phyloP scores from a whole-genome alignment of 2,888 invertebrate species.

The Caenorhabditis sp. region DNA sequence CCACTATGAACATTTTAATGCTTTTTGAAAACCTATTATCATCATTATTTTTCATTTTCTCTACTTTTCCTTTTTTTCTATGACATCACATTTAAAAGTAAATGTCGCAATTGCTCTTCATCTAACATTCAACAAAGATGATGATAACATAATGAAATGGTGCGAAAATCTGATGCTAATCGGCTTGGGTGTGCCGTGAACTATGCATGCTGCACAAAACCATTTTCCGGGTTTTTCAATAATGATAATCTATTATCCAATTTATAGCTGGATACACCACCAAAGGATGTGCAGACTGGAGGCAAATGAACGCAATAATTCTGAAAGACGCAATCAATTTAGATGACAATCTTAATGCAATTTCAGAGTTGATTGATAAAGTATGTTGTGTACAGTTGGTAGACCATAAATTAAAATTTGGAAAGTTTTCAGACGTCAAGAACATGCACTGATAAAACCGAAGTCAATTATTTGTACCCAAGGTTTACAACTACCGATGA shows the following conservation, averaged over 20 bases:
- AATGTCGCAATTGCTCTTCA: constrained; percentile 10
- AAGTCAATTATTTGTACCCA: constrained; percentile 42
- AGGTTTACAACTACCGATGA: not conserved
- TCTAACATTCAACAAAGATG: constrained; percentile 14
- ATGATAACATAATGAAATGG: constrained; percentile 22
- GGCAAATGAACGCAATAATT: constrained; percentile 43
- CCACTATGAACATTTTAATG: not conserved
- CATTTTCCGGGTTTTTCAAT: constrained; percentile 36
- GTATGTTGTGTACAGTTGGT: not conserved
- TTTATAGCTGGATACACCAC: constrained; percentile 42
- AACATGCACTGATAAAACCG: constrained; percentile 11
- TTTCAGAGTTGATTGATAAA: constrained; percentile 23
- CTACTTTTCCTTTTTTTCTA: not conserved
- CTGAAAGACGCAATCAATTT: constrained; percentile 25
- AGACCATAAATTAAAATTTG: no score
- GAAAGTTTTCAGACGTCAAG: constrained; percentile 49
- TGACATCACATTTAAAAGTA: constrained; percentile 38
- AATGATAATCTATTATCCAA: no score
- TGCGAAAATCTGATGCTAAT: constrained; percentile 39
- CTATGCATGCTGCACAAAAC: not conserved
- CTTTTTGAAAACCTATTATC: constrained; percentile 16
- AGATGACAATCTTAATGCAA: constrained; percentile 12
- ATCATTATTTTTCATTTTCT: not conserved
- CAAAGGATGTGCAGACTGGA: constrained; percentile 43
- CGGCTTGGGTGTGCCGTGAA: constrained; percentile 50